Conservation (phyloP, 2,113 vertebrate species). For the Quiscalus mexicanus region DNA sequence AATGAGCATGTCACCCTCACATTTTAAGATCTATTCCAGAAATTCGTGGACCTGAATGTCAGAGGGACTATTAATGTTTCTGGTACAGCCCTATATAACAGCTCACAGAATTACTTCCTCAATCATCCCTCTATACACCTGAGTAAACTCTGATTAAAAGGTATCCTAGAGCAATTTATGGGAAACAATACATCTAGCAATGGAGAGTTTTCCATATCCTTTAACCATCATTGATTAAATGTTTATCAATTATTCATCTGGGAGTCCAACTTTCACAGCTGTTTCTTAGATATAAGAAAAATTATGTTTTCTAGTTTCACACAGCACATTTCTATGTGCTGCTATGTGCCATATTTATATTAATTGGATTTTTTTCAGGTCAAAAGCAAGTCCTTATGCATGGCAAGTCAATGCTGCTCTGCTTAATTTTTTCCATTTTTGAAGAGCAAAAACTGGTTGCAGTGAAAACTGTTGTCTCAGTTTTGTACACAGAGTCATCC, state of each 20-base stretch:
- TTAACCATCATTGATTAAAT: slow-evolving; percentile 13
- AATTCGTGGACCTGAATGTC: not conserved
- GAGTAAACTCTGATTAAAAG: not conserved
- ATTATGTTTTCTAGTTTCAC: not conserved
- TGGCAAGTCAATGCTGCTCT: not conserved
- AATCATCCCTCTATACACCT: not conserved
- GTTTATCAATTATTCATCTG: not conserved
- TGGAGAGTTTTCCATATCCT: not conserved
- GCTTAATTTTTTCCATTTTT: not conserved
- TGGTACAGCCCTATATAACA: not conserved
- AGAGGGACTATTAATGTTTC: not conserved
- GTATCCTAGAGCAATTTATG: not conserved
- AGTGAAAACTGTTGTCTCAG: rapidly evolving
- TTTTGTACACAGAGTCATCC: not conserved
- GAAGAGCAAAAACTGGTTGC: not conserved
- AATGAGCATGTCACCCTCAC: not conserved
- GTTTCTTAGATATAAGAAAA: not conserved
- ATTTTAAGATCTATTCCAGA: not conserved
- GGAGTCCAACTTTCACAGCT: not conserved
- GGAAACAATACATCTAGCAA: not conserved
- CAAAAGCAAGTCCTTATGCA: not conserved
- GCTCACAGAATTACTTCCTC: not conserved
- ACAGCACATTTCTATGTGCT: not conserved
- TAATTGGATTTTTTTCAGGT: not conserved
- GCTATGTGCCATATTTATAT: not conserved